Base-by-base conservation (phyloP, 1,140 invertebrate species). In the Solenopsis invicta region DNA sequence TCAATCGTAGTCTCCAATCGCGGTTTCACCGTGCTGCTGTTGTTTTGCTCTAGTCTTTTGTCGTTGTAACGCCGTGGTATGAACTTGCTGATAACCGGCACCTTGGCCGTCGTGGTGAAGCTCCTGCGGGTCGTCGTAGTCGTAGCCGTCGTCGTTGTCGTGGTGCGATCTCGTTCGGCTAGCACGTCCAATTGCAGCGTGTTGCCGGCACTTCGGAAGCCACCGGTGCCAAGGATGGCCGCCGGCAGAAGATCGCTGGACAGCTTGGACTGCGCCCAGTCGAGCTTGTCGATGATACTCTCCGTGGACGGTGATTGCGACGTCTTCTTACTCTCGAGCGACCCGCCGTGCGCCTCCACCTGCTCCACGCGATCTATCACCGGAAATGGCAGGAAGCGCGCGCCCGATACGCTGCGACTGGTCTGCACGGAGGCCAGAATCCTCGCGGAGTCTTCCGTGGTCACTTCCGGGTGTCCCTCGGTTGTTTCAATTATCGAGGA, bases 381-480 rank as follows among this genome's bases (percentile, higher is more conserved):
- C 1, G 97, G 96, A 92, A 97, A 98, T 6, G 98, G 97, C 66
- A 98, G 94, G 90, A 98, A 98, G 78, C 97, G 94, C 3, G 98
- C 97, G 1, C 97, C 98, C 9, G 97, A 98, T 71, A 98, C 97
- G 95, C 98, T 98, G 37, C 97, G 96, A 91, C 98, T 98, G 0
- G 98, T 98, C 94, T 98, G 98, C 1, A 98, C 98, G 4, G 97
- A 98, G 13, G 98, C 97, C 6, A 98, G 96, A 2, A 98, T 97
- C 80, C 92, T 94, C 34, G 94, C 91, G 2, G 93, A 86, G 52
- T 94, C 92, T 69, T 93, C 93, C 5, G 92, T 92, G 52, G 90
- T 94, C 71, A 86, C 91, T 76, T 62, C 78, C 0, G 37, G 21
- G 2, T 86, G 75, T 48, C 77, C 87, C 45, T 93, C 94, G 24